phyloP scores from a whole-genome alignment of 2,113 vertebrate species.

The Narcine bancroftii region DNA sequence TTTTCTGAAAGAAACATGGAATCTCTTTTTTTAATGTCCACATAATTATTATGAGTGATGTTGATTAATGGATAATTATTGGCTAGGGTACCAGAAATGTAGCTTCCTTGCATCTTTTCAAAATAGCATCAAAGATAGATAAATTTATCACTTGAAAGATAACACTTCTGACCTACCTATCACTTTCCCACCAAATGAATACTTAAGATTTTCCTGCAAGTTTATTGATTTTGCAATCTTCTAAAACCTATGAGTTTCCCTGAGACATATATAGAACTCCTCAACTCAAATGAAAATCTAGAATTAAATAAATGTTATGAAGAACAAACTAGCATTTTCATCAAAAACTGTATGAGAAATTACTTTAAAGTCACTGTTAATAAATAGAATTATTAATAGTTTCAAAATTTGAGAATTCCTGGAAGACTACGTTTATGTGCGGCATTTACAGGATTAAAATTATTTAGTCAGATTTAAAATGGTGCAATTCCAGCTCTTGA shows the following conservation, averaged over 20 bases:
- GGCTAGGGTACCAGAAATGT: no score
- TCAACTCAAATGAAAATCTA: not conserved
- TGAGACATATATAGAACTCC: not conserved
- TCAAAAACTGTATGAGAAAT: not conserved
- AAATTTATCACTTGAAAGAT: no score
- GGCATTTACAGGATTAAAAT: not conserved
- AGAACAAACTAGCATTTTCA: not conserved
- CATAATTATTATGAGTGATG: no score
- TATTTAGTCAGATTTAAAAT: not conserved
- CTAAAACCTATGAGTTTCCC: not conserved
- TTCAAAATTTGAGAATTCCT: not conserved
- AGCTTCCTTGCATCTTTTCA: no score
- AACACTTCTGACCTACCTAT: no score
- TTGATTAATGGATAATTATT: no score
- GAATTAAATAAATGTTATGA: not conserved
- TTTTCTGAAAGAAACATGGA: no score
- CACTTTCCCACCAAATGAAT: not conserved
- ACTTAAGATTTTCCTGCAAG: not conserved
- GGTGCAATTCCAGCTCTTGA: not conserved
- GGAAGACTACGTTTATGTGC: not conserved
- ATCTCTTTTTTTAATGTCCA: no score
- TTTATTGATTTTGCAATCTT: not conserved
- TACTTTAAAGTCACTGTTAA: not conserved
- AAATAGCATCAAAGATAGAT: no score
- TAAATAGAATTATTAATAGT: not conserved